Percentiles rank a stretch among this genome's conserved stretches.
These are phyloP conservation scores for Gorsachius magnificus DNA, from an alignment of 2,797 vertebrate species.

Conservation along the genomic window DNA sequence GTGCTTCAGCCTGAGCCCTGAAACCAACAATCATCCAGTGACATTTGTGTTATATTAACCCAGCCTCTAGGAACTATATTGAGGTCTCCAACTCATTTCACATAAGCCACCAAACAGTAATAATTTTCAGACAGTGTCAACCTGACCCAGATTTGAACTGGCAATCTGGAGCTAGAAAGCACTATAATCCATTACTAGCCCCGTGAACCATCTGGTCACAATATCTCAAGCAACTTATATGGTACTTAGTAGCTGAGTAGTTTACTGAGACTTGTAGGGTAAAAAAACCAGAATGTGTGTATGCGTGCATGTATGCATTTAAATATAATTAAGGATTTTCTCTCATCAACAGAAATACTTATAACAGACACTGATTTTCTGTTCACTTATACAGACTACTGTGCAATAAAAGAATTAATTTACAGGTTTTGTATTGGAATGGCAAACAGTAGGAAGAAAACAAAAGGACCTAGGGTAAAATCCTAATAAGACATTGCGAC, in stretches of 20 bases:
- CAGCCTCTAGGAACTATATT: conserved; percentile 43
- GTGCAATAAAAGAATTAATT: neutral
- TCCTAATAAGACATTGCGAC: neutral
- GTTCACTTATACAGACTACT: neutral
- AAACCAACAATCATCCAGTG: conserved; percentile 39
- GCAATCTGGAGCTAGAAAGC: conserved; percentile 58
- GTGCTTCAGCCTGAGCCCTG: neutral
- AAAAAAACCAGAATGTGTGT: neutral
- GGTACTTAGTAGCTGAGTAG: neutral
- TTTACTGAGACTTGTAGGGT: neutral
- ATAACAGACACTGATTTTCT: neutral
- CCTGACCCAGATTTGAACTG: conserved; percentile 68
- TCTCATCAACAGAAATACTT: neutral
- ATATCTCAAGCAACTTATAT: conserved; percentile 30
- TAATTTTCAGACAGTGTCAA: conserved; percentile 64
- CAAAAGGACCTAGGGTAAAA: neutral
- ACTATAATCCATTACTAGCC: conserved; percentile 52
- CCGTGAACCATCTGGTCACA: conserved; percentile 43
- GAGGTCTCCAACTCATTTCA: conserved; percentile 64
- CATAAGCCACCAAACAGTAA: conserved; percentile 56
- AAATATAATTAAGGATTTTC: neutral
- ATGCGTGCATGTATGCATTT: neutral
- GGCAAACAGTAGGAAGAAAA: neutral
- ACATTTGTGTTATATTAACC: conserved; percentile 61
- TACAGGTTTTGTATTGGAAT: neutral